Evolutionary conservation across 2,113 vertebrate genomes (phyloP).

Genomic region (Formicarius rufipectus): DNA sequence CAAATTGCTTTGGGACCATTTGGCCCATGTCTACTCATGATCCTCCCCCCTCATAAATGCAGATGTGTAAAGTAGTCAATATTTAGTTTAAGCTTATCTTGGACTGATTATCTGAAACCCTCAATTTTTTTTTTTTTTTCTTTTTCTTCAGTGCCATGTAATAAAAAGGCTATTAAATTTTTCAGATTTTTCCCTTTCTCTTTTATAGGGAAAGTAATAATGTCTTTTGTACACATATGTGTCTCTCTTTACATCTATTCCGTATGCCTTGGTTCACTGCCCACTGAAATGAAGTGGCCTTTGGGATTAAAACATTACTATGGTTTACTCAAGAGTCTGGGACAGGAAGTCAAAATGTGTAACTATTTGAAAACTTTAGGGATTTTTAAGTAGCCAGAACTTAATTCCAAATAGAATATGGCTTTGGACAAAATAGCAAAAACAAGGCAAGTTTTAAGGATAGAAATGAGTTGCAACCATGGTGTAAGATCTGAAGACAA

Average conservation of each 20-base stretch:
- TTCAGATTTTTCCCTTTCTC: not conserved
- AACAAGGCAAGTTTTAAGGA: not conserved
- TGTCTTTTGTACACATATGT: not conserved
- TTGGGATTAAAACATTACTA: conserved; percentile 13
- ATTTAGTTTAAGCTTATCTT: conserved; percentile 39
- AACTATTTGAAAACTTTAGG: conserved; percentile 16
- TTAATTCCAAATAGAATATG: not conserved
- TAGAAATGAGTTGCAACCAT: not conserved
- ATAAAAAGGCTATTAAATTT: not conserved
- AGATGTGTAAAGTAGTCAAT: conserved; percentile 46
- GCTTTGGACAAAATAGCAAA: conserved; percentile 17
- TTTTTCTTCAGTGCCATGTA: not conserved
- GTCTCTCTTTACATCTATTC: not conserved
- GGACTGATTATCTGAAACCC: conserved; percentile 20
- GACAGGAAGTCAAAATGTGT: conserved; percentile 23
- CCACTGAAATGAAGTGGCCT: conserved; percentile 20
- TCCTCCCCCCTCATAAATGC: conserved; percentile 19
- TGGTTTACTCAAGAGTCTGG: conserved; percentile 22
- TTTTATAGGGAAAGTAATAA: not conserved
- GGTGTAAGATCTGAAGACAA: not conserved
- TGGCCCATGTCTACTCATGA: conserved; percentile 30
- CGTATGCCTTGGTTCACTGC: conserved; percentile 31
- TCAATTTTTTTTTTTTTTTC: not conserved
- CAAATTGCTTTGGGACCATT: conserved; percentile 56
- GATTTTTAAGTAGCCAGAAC: conserved; percentile 29